phyloP scores from a whole-genome alignment of 2,888 invertebrate species.

The Sphecodes monilicornis region DNA sequence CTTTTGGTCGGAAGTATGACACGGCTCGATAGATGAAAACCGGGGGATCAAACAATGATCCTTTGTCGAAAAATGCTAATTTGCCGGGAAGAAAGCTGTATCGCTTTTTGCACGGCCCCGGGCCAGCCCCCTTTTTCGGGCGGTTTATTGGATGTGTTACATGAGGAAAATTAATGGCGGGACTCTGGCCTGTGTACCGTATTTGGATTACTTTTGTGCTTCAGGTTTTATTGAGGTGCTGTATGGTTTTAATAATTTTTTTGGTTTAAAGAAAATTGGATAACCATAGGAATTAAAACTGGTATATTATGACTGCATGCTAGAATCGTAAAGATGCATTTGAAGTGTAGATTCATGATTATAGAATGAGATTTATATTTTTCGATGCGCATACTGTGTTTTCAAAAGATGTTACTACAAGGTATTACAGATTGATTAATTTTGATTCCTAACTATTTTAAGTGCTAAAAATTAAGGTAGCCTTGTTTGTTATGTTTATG shows the following conservation, averaged over 20 bases:
- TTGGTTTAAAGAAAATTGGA: neutral
- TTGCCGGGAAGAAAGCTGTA: constrained; percentile 12
- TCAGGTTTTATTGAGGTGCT: neutral
- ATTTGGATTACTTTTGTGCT: neutral
- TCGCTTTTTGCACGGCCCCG: constrained; percentile 17
- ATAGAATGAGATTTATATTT: too few species aligned
- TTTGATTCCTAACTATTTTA: too few species aligned
- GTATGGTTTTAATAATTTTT: neutral
- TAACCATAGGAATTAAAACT: neutral
- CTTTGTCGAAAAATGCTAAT: constrained; percentile 11
- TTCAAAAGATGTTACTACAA: too few species aligned
- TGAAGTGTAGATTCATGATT: too few species aligned
- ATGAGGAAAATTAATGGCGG: neutral
- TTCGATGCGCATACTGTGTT: too few species aligned
- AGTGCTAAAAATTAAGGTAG: too few species aligned
- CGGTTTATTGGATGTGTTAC: constrained; percentile 14
- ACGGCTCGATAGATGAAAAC: constrained; percentile 12
- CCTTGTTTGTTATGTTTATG: too few species aligned
- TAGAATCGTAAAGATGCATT: too few species aligned
- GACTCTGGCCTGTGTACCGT: neutral
- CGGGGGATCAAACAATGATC: neutral
- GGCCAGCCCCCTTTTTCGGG: neutral
- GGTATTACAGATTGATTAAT: too few species aligned
- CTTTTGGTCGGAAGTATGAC: constrained; percentile 32
- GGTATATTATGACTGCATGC: neutral